A percentile compares a stretch with the other conserved stretches of the same genome.
Conservation (phyloP, 1,140 invertebrate genomes). For the Octopus sinensis region DNA sequence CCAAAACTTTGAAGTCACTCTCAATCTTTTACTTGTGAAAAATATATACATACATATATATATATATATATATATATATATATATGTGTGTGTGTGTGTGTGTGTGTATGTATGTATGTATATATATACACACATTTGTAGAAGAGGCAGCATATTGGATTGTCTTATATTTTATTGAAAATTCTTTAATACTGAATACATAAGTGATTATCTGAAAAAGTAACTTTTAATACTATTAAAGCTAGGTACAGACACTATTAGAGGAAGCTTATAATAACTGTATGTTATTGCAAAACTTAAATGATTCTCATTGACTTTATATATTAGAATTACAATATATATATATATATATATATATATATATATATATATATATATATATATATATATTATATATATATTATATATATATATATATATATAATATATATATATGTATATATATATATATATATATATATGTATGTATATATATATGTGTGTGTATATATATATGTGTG, state of each 20-base stretch:
- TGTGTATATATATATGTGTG: not conserved
- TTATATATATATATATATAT: slow-evolving; percentile 1
- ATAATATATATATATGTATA: not conserved
- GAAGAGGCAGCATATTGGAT: not conserved
- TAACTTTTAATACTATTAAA: not conserved
- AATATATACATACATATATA: not conserved
- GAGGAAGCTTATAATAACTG: not conserved
- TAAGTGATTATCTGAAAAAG: not conserved
- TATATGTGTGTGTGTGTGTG: not conserved
- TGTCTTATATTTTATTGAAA: not conserved
- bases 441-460: not conserved
- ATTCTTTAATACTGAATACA: not conserved
- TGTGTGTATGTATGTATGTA: not conserved
- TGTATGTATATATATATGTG: not conserved
- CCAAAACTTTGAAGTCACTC: not conserved
- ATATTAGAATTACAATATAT: not conserved
- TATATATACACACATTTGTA: not conserved
- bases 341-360: not conserved
- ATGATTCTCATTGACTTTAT: not conserved
- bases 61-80: not conserved
- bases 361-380: not conserved
- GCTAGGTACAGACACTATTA: not conserved
- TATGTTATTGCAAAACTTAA: not conserved
- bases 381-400: not conserved
- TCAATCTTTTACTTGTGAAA: not conserved